Base-by-base conservation (phyloP, 2,797 vertebrate species). In the Chelonia mydas region DNA sequence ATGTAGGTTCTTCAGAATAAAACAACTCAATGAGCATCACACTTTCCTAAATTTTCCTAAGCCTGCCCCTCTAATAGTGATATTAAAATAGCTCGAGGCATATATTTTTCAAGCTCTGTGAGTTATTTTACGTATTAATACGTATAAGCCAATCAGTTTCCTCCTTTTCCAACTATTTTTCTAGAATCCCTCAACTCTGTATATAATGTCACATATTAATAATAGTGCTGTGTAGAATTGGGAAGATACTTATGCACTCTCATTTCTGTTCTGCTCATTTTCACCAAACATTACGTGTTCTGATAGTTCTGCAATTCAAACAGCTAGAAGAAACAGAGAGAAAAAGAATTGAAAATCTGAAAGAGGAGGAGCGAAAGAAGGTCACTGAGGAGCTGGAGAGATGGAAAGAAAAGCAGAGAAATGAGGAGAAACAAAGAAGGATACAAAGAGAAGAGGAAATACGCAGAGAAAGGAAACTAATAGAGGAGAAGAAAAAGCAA, bases 261-360 rank as follows among this genome's bases (percentile, higher is more conserved):
- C 68, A 59, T 7, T 57, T 25, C 11, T 53, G 28, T 76, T 45
- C 51, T 19, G 72, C 59, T 51, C 16, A 47, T 57, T 87, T 11
- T 94, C 92, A 54, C 33, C 61, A 76, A 54, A 25, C 54, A 9
- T 81, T 81, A 21, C 4, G 16, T 86, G 9, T 78, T 16, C 72
- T 96, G 55, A 94, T 3, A 54, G 51, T 9, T 59, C 51, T 97
- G 50, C 87, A 57, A 2, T 91, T 97, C 68, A 92, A 95, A 97
- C 92, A 99, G 99, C 98, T 99, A 47, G 99, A 99, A 97, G 98
- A 98, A 87, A 98, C 98, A 79, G 98, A 99, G 96, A 98, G 98
- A 97, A 98, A 98, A 84, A 98, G 93, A 91, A 99, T 99, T 96
- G 98, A 99, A 98, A 97, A 97, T 95, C 95, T 98, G 81, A 99